Evolutionary conservation across 2,113 vertebrate genomes (phyloP).

Genomic region (Eulacestoma nigropectus): DNA sequence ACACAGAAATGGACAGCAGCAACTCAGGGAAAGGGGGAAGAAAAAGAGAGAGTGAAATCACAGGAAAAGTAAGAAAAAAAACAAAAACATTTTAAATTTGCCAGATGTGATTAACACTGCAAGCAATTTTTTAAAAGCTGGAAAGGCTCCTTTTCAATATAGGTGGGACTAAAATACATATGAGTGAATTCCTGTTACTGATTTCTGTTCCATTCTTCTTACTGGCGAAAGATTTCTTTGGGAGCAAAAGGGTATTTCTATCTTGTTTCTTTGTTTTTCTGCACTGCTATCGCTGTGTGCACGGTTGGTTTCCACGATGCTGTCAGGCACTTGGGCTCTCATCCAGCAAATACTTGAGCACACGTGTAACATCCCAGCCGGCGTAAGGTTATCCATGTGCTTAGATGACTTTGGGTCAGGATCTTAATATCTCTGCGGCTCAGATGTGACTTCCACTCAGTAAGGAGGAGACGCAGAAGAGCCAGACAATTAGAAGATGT

Average conservation of each 20-base stretch:
- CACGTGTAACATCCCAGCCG: not conserved
- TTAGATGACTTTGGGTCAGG: conserved; percentile 24
- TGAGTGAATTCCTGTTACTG: not conserved
- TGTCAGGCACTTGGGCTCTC: conserved; percentile 10
- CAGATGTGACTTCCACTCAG: not conserved
- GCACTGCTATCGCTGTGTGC: not conserved
- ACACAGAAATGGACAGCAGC: not conserved
- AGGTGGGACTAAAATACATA: not conserved
- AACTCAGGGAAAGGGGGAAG: not conserved
- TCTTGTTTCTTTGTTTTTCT: conserved; percentile 9
- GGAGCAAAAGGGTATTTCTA: not conserved
- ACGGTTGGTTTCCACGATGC: not conserved
- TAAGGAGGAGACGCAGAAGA: not conserved
- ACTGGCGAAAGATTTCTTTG: not conserved
- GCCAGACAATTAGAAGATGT: not conserved
- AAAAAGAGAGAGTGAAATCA: not conserved
- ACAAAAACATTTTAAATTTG: not conserved
- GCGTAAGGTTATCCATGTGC: conserved; percentile 26
- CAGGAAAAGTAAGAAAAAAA: not conserved
- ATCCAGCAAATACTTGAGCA: conserved; percentile 51
- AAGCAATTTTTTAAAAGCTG: not conserved
- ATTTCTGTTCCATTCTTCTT: not conserved
- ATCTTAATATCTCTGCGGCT: not conserved
- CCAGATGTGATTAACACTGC: not conserved
- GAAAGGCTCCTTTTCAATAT: not conserved